Evolutionary conservation across 1,140 invertebrate species (phyloP), one percentile per base, ranked within the genome.

Genomic region (Orussus abietinus): DNA sequence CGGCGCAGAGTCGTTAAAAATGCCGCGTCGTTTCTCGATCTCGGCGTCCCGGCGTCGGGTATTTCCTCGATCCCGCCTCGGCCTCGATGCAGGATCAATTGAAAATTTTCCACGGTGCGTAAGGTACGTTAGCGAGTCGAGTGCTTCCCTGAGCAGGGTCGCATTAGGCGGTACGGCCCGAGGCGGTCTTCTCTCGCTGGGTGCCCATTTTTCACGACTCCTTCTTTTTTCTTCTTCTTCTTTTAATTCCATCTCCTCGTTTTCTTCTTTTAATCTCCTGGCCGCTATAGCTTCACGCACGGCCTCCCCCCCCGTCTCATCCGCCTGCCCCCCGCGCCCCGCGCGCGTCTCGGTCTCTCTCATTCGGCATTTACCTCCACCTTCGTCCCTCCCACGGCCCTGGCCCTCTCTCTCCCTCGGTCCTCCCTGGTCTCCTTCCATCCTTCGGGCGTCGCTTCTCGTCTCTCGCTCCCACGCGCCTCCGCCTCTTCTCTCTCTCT

Each of bases 131-230:
- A 13, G 35, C 38, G 29, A n/a, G 40, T 53, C 45, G 45, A 53
- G 53, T 62, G 52, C 57, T 47, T 58, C 56, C 55, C 57, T 64
- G 61, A 53, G 50, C 57, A 64, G 60, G 55, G 55, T 65, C 64
- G 64, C 59, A 67, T 57, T 62, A 53, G 44, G 33, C 57, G 46
- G 49, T 51, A 47, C 58, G 61, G 61, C 64, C 59, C 47, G 52
- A 64, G 63, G 65, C 60, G 58, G 49, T 63, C 57, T 51, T 62
- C 66, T 69, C 61, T 67, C 53, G 55, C 58, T 64, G 65, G 65
- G 51, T 66, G 55, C 64, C 61, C 66, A 71, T 71, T 72, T 72
- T 72, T 72, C 69, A 71, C 66, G 44, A 61, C 32, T 56, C 32
- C 50, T 38, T 40, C 38, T 49, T 42, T 30, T 13, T 32, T 14